Base-by-base conservation (phyloP, 2,888 invertebrate species). In the Heliconius cydno region DNA sequence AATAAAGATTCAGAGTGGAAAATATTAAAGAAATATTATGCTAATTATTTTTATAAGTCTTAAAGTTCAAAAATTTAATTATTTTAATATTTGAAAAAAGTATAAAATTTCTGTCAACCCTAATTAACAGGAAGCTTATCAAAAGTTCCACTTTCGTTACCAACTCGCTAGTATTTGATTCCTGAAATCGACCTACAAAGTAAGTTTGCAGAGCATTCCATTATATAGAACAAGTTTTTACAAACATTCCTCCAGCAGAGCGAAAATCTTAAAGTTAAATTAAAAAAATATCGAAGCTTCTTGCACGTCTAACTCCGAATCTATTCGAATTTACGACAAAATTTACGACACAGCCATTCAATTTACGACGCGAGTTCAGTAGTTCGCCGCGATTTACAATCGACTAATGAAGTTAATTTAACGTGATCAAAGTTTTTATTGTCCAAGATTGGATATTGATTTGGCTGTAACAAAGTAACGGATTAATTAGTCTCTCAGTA, bases 311-410 rank as follows among this genome's bases (percentile, higher is more conserved):
- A 74, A 80, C 76, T 78, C 67, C 46, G 76, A 75, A 60, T 71
- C 74, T 76, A 79, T 80, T 77, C 72, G 82, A 75, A 75, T 80
- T 82, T 77, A 77, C 77, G 78, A 79, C 76, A 71, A 82, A 82
- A 82, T 80, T 78, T 82, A 80, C 82, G 82, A 79, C n/a, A 71
- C 70, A 78, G 38, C 76, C 80, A 76, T 70, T 77, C 76, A 80
- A 82, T 82, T 82, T 82, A 82, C 80, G 80, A 76, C 10, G 74
- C 30, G 82, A 83, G 79, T 83, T 82, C 65, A 80, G 82, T 80
- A 82, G 80, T 84, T 84, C 75, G 82, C 81, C 79, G 79, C 82
- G 83, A 84, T 83, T 84, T 83, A 83, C 84, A 83, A 77, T 82
- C 81, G 83, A 68, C 80, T 82, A 83, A 83, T 83, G 82, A 82